Evolutionary conservation across 2,797 vertebrate genomes (phyloP), one percentile per base, ranked within the genome.

Genomic region (Phylloscopus collybita): DNA sequence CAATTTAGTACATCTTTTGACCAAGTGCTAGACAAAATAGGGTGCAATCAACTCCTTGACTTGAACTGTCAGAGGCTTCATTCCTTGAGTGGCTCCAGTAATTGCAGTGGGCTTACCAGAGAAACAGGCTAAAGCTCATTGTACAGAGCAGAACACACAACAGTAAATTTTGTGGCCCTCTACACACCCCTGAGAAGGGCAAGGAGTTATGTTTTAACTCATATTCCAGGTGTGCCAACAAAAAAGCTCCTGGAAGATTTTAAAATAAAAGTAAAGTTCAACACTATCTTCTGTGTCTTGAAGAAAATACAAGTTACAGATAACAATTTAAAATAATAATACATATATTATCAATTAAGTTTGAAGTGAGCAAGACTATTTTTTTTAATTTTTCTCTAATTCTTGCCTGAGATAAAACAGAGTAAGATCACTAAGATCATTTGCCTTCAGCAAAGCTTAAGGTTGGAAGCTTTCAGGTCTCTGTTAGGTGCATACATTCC

Each of bases 391-490:
- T 80, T 67, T 71, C 40, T 85, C 14, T 70, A 53, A 71, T 64
- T 85, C 40, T 67, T 93, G 57, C 32, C 67, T 78, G 64, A 89
- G 44, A 78, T n/a, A 27, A 8, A 49, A 40, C 32, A 73, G 26
- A 44, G 8, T 62, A 87, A 88, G 44, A 73, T 64, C 56, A 73
- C 60, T 56, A 75, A 84, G 51, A 85, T 49, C 5, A 64, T 73
- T 57, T 87, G 16, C 40, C 32, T 67, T 76, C 93, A 92, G 76
- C 59, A 84, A 89, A 94, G 62, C 70, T 73, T 82, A 83, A 88
- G 47, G 59, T 75, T 88, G 61, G 67, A 96, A 95, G 86, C 86
- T 96, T 96, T 97, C 80, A 93, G 80, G 66, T 92, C 82, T 88
- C 82, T 84, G 17, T 64, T 89, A 95, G 91, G 95, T 95, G 88